Percentiles rank a stretch among this genome's conserved stretches.
Evolutionary conservation across 2,113 vertebrate genomes (phyloP).

Genomic region (Alethe castanea): DNA sequence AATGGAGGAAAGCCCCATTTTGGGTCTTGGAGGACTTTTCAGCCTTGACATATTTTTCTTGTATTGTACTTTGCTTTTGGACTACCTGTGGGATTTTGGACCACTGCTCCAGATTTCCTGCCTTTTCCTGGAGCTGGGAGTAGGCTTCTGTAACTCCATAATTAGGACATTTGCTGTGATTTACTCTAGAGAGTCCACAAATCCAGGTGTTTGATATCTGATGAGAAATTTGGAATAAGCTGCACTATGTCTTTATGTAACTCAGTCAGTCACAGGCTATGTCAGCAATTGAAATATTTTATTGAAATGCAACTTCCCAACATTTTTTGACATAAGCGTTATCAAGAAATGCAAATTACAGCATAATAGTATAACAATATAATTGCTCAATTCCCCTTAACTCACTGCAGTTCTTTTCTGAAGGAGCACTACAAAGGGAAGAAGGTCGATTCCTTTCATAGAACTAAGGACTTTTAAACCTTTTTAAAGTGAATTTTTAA

Average conservation of each 20-base stretch:
- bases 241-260: neutral
- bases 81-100: neutral
- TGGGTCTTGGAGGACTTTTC: neutral
- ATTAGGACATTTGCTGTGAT: neutral
- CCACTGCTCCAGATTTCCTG: neutral
- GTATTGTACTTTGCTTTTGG: neutral
- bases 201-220: neutral
- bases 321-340: slow-evolving; percentile 4
- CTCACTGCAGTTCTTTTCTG: neutral
- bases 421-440: neutral
- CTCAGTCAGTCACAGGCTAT: neutral
- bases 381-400: slow-evolving; percentile 20
- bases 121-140: neutral
- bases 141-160: neutral
- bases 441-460: neutral
- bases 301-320: slow-evolving; percentile 38
- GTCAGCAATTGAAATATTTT: neutral
- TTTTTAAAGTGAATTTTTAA: neutral
- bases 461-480: neutral
- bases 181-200: neutral
- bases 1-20: neutral
- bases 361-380: neutral
- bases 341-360: slow-evolving; percentile 21
- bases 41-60: neutral
- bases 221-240: neutral